These are phyloP conservation scores for Epinephelus coioides DNA, from an alignment of 2,797 vertebrate genomes.

Conservation along the genomic window DNA sequence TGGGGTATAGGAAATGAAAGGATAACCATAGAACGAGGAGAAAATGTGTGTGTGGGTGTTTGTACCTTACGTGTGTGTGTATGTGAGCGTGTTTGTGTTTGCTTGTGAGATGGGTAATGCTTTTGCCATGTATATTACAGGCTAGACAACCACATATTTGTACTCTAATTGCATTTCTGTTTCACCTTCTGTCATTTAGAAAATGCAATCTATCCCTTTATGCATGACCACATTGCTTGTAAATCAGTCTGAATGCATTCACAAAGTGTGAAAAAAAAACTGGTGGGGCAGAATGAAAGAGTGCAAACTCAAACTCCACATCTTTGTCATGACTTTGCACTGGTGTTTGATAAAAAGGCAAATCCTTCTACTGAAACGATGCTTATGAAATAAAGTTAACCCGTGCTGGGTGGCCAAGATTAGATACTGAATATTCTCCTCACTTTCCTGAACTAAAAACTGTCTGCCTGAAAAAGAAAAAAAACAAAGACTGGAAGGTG, in stretches of 20 bases:
- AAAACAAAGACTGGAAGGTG: slow-evolving; percentile 1
- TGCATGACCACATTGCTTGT: not conserved
- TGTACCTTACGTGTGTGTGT: not conserved
- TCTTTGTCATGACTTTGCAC: slow-evolving; percentile 16
- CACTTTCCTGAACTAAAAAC: not conserved
- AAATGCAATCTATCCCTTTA: not conserved
- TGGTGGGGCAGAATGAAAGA: not conserved
- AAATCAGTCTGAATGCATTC: slow-evolving; percentile 8
- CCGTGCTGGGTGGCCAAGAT: slow-evolving; percentile 11
- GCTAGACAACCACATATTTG: slow-evolving; percentile 3
- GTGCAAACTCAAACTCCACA: not conserved
- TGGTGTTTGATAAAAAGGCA: slow-evolving; percentile 26
- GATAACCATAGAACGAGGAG: slow-evolving; percentile 5
- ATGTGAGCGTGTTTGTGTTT: not conserved
- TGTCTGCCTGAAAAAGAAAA: not conserved
- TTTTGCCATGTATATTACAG: slow-evolving; percentile 4
- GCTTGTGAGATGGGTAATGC: not conserved
- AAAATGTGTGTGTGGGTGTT: not conserved
- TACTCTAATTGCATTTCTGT: slow-evolving; percentile 26
- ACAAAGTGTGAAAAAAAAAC: not conserved
- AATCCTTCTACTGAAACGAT: slow-evolving; percentile 31
- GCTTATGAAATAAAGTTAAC: slow-evolving; percentile 42
- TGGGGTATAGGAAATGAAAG: not conserved
- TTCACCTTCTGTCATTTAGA: slow-evolving; percentile 24
- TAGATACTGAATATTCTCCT: slow-evolving; percentile 37